These are phyloP conservation scores for Nyctalus aviator DNA, from an alignment of 2,797 vertebrate genomes.

Conservation along the genomic window DNA sequence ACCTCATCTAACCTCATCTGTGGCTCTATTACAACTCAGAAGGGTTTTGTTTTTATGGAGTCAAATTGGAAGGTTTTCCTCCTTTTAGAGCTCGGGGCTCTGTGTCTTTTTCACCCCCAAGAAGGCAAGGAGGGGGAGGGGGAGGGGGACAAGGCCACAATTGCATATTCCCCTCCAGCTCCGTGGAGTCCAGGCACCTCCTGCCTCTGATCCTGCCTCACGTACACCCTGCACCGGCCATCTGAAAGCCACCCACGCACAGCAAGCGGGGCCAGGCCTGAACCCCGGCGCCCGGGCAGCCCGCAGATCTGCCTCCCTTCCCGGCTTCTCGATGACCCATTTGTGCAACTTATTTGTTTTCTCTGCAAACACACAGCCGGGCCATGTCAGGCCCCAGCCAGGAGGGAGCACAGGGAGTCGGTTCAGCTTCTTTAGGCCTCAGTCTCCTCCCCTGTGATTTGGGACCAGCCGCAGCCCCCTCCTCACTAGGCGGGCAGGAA, in stretches of 20 bases:
- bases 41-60: not conserved
- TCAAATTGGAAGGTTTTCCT: not conserved
- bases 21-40: not conserved
- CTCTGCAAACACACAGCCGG: not conserved
- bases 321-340: not conserved
- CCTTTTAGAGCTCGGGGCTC: not conserved
- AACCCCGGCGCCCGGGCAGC: not conserved
- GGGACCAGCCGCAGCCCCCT: not conserved
- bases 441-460: not conserved
- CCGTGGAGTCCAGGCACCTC: not conserved
- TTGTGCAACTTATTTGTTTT: not conserved
- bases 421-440: not conserved
- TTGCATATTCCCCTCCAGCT: not conserved
- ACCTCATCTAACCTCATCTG: not conserved
- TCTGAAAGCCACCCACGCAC: not conserved
- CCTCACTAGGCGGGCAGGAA: rapidly evolving
- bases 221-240: not conserved
- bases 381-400: not conserved
- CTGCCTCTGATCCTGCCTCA: not conserved
- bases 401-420: not conserved
- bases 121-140: not conserved
- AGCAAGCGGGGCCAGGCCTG: not conserved
- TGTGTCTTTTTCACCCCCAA: not conserved
- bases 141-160: too few relatives aligned
- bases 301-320: not conserved